Evolutionary conservation across 2,888 invertebrate genomes (phyloP).

Genomic region (Hypercompe scribonia): DNA sequence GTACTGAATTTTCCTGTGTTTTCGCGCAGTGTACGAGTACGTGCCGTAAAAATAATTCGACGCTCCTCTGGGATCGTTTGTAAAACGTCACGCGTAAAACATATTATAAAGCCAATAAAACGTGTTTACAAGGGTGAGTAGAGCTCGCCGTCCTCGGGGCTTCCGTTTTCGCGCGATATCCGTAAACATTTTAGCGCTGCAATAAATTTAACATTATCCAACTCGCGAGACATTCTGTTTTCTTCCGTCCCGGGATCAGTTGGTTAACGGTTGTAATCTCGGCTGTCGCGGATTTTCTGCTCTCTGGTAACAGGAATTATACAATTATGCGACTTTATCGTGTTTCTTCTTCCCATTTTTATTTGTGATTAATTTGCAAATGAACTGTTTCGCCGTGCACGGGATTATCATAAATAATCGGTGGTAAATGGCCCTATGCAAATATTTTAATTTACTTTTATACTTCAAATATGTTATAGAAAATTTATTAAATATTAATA

Average conservation of each 20-base stretch:
- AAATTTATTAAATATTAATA: too few relatives aligned
- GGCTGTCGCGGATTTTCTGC: constrained; percentile 78
- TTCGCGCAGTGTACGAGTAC: constrained; percentile 76
- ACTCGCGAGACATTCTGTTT: constrained; percentile 84
- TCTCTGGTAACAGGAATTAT: constrained; percentile 76
- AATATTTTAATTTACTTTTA: too few relatives aligned
- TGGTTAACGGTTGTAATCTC: constrained; percentile 85
- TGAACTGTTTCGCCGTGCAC: not conserved
- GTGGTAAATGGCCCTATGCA: not conserved
- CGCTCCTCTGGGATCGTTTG: constrained; percentile 85
- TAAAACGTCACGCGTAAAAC: constrained; percentile 87
- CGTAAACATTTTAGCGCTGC: constrained; percentile 86
- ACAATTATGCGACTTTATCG: constrained; percentile 75
- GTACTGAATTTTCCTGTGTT: constrained; percentile 78
- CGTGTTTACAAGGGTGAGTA: constrained; percentile 86
- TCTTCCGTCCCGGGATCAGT: constrained; percentile 83
- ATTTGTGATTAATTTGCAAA: constrained; percentile 54
- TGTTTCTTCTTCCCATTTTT: constrained; percentile 65
- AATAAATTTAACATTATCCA: constrained; percentile 86
- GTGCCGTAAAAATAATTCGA: constrained; percentile 86
- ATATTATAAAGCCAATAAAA: constrained; percentile 87
- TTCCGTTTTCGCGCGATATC: constrained; percentile 80
- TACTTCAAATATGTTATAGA: too few relatives aligned
- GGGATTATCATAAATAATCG: constrained; percentile 4
- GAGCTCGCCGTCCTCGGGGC: constrained; percentile 76